phyloP scores from a whole-genome alignment of 2,888 invertebrate species.

The Myopa tessellatipennis region DNA sequence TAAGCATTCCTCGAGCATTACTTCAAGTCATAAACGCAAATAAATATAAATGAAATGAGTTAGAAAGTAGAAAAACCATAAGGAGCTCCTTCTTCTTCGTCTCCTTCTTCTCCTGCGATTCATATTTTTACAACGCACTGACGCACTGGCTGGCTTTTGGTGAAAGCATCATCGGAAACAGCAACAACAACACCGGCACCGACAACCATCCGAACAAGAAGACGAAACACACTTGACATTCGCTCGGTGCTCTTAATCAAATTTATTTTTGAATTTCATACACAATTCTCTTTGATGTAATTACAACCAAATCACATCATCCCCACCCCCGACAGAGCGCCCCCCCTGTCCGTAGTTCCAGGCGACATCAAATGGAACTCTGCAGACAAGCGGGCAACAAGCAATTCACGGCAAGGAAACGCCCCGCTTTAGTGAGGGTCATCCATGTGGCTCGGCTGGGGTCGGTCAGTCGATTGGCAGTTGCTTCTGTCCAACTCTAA shows the following conservation, averaged over 20 bases:
- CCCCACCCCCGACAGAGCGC: not conserved
- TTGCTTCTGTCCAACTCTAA: not conserved
- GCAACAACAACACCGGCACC: not conserved
- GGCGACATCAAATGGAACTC: not conserved
- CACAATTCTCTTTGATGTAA: slow-evolving; percentile 24
- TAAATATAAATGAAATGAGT: no score
- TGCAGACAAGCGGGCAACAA: not conserved
- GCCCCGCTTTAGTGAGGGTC: not conserved
- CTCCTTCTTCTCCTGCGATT: no score
- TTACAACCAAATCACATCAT: slow-evolving; percentile 30
- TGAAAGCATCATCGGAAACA: not conserved
- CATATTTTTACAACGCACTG: no score
- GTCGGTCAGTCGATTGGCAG: not conserved
- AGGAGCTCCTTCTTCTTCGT: no score
- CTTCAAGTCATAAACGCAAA: not conserved
- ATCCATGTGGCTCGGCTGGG: not conserved
- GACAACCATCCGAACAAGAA: not conserved
- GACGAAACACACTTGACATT: not conserved
- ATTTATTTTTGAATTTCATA: slow-evolving; percentile 6
- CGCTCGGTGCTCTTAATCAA: slow-evolving; percentile 11
- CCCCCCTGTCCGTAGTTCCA: slow-evolving; percentile 4
- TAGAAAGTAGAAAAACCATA: no score
- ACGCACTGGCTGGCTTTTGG: no score
- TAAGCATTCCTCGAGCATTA: not conserved
- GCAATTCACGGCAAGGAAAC: not conserved